A percentile compares a stretch with the other conserved stretches of the same genome.
Conservation (phyloP, 2,888 invertebrate species). For the Sepiola atlantica region DNA sequence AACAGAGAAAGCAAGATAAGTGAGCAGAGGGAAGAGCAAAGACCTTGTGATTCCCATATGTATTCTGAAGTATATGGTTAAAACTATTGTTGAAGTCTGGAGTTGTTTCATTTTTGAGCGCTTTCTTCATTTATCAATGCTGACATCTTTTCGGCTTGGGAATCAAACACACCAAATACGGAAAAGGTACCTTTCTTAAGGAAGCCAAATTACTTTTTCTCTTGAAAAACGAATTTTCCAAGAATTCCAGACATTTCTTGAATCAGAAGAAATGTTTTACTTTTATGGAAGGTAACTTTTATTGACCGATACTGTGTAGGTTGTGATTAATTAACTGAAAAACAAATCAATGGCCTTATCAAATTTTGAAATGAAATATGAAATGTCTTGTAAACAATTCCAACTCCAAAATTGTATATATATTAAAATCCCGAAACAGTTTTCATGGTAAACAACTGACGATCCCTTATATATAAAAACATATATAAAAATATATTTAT, state of each 20-base stretch:
- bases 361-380: too few relatives aligned
- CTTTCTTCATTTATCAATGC: neutral
- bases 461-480: too few relatives aligned
- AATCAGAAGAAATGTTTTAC: neutral
- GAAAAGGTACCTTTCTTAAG: neutral
- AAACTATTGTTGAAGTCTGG: neutral
- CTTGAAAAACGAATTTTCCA: neutral
- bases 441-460: too few relatives aligned
- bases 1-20: neutral
- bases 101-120: neutral
- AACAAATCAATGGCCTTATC: neutral
- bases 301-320: neutral
- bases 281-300: neutral
- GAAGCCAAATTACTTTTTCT: neutral
- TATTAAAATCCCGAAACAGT: too few relatives aligned
- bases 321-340: neutral
- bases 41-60: neutral
- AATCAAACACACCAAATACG: neutral
- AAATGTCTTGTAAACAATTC: too few relatives aligned
- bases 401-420: too few relatives aligned
- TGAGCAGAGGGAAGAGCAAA: neutral
- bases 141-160: neutral
- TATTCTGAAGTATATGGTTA: neutral
- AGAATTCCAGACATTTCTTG: neutral
- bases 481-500: too few relatives aligned